A percentile compares a stretch with the other conserved stretches of the same genome.
Evolutionary conservation across 2,797 vertebrate genomes (phyloP).

Genomic region (Enteromius unitaeniatus): DNA sequence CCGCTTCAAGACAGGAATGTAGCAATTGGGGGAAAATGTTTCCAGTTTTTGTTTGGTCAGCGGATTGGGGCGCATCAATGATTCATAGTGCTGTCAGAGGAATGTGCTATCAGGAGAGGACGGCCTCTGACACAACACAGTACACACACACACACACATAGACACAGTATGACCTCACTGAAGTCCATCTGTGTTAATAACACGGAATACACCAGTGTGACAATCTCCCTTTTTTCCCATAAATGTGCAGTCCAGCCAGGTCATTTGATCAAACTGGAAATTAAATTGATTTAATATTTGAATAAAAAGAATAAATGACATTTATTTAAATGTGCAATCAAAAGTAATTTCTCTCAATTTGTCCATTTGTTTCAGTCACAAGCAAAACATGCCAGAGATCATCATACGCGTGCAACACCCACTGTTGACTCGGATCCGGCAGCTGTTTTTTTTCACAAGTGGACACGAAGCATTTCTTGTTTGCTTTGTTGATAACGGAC

Average conservation of each 20-base stretch:
- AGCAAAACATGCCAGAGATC: constrained; percentile 71
- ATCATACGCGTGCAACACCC: constrained; percentile 64
- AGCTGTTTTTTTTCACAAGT: constrained; percentile 61
- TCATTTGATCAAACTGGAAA: constrained; percentile 17
- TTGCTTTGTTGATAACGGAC: constrained; percentile 79
- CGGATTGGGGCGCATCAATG: constrained; percentile 73
- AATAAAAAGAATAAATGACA: background rate
- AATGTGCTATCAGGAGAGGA: constrained; percentile 62
- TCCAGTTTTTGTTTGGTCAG: constrained; percentile 70
- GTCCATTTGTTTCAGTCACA: constrained; percentile 64
- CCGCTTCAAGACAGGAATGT: constrained; percentile 42
- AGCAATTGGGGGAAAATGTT: constrained; percentile 52
- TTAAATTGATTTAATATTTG: background rate
- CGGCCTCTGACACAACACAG: constrained; percentile 62
- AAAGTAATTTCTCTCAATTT: constrained; percentile 9
- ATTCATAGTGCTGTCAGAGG: constrained; percentile 75
- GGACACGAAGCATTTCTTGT: constrained; percentile 77
- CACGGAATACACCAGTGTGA: constrained; percentile 38
- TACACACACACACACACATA: constrained; percentile 29
- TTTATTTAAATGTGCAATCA: background rate
- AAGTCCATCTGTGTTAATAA: constrained; percentile 51
- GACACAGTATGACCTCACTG: constrained; percentile 29
- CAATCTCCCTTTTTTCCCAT: background rate
- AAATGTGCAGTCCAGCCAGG: constrained; percentile 40
- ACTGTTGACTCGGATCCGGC: constrained; percentile 36